phyloP scores from a whole-genome alignment of 2,113 vertebrate species.

The Pantherophis guttatus region DNA sequence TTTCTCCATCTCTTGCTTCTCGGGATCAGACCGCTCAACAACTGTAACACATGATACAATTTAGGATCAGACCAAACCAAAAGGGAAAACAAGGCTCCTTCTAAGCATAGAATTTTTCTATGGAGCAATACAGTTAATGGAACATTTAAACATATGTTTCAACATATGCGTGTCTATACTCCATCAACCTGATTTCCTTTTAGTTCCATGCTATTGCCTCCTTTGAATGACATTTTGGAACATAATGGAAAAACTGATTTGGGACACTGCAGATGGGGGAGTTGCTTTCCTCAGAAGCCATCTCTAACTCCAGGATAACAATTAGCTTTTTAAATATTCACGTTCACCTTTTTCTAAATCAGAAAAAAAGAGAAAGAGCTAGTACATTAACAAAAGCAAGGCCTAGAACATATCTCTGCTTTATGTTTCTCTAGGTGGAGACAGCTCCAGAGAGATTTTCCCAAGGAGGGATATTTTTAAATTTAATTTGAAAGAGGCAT shows the following conservation, averaged over 20 bases:
- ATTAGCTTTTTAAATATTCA: neutral
- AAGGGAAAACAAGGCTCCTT: neutral
- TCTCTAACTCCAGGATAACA: neutral
- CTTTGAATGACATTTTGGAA: neutral
- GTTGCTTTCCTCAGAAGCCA: neutral
- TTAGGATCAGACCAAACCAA: neutral
- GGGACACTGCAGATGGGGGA: neutral
- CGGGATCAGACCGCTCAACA: constrained; percentile 64
- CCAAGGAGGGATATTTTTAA: neutral
- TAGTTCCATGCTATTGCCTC: neutral
- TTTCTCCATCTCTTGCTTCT: constrained; percentile 77
- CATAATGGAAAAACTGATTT: neutral
- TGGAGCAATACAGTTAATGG: neutral
- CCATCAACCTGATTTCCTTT: neutral
- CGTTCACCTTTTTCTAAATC: neutral
- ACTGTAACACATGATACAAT: constrained; percentile 53
- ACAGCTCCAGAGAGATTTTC: neutral
- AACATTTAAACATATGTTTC: neutral
- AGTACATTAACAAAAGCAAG: neutral
- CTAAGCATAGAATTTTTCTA: neutral
- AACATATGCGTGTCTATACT: neutral
- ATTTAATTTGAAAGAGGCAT: no score
- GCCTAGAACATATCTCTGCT: neutral
- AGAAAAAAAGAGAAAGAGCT: neutral
- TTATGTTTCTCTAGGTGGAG: neutral